Conservation (phyloP, 2,797 vertebrate genomes). For the Hemitrygon akajei region DNA sequence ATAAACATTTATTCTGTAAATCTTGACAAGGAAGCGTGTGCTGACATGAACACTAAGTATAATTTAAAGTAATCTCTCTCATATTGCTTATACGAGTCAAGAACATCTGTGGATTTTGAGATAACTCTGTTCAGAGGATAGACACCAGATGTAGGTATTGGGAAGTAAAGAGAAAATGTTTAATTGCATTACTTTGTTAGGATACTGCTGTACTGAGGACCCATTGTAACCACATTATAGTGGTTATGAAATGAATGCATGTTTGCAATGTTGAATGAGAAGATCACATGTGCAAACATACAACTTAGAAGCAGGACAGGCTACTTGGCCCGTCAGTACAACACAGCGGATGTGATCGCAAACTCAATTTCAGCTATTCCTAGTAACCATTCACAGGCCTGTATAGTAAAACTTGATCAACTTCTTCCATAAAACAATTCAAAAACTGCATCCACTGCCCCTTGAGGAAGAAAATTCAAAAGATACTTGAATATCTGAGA, state of each 20-base stretch:
- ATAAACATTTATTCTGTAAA: neutral
- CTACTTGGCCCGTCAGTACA: no score
- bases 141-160: neutral
- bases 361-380: no score
- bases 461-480: no score
- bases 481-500: no score
- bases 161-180: neutral
- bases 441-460: no score
- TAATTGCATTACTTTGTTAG: neutral
- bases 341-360: no score
- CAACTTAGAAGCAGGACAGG: no score
- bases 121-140: neutral
- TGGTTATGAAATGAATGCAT: neutral
- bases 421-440: no score
- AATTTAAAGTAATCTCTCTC: neutral
- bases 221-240: neutral
- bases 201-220: neutral
- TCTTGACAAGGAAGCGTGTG: neutral
- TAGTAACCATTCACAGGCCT: no score
- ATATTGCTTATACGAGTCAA: neutral
- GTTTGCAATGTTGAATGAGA: neutral
- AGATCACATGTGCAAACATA: no score
- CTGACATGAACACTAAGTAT: neutral
- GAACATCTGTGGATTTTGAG: neutral
- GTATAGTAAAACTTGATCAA: no score